Base-by-base conservation (phyloP, 2,113 vertebrate species). In the Seriola aureovittata region DNA sequence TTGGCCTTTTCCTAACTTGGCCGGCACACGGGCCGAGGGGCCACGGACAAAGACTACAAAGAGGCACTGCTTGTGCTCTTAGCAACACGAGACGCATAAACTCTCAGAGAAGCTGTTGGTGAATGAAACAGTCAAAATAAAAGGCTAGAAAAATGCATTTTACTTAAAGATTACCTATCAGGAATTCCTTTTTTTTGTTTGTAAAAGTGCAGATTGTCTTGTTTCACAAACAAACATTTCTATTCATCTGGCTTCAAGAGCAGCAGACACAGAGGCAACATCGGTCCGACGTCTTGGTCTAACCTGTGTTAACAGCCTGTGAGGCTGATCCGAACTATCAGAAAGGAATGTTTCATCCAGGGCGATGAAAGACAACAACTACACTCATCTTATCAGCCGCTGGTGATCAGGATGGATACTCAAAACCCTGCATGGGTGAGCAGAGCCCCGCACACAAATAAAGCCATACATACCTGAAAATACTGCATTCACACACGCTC, bases 291-390 rank as follows among this genome's bases (percentile, higher is more conserved):
- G 73, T 81, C 48, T 74, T 82, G 23, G 0, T 80, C 86, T 86
- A 72, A 77, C 64, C 68, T 52, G 73, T 72, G 86, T 77, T 80
- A 82, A 78, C 74, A 78, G 82, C 79, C 85, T 59, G 73, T 70
- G 80, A 85, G 85, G 58, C 81, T 89, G 75, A 89, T 92, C 92
- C 87, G 62, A 89, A 96, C 94, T 94, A 96, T 96, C 96, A 96
- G 76, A 81, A 81, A 96, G 96, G 96, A 97, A 97, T 97, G 96
- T 97, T 95, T 97, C 95, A 96, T 97, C 95, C 96, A 71, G 93
- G 92, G 96, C 72, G 95, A 95, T 96, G 96, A 97, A 84, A 91
- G 96, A 96, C 93, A 94, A 95, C 92, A 93, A 94, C 95, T 95
- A 94, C 93, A 92, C 78, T 92, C 90, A 86, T 93, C 95, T 95